Conservation (phyloP, 2,888 invertebrate genomes). For the Autographa pulchrina region DNA sequence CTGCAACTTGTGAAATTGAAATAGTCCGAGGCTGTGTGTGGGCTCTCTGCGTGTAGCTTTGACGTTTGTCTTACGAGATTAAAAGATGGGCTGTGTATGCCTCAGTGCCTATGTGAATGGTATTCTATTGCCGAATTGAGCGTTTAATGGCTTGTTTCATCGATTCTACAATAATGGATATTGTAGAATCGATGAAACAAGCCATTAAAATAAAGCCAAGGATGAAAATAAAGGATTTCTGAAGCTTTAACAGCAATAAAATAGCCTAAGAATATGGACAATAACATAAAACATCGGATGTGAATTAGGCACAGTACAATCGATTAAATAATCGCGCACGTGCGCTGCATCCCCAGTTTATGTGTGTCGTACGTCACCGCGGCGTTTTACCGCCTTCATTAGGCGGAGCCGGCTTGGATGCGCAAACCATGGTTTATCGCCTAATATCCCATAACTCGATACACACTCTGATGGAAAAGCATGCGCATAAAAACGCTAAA, state of each 20-base stretch:
- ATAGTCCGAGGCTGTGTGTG: not conserved
- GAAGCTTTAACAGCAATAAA: too few relatives aligned
- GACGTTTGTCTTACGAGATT: not conserved
- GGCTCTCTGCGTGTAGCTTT: not conserved
- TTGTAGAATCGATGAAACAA: too few relatives aligned
- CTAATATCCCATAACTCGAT: slow-evolving; percentile 24
- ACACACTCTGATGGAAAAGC: slow-evolving; percentile 26
- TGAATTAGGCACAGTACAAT: slow-evolving; percentile 43
- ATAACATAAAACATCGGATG: not conserved
- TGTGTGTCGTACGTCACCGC: slow-evolving; percentile 39
- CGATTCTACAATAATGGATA: too few relatives aligned
- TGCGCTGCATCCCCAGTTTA: slow-evolving; percentile 32
- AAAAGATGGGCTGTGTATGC: not conserved
- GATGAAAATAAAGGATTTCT: too few relatives aligned
- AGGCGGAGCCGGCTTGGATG: slow-evolving; percentile 23
- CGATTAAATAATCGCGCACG: slow-evolving; percentile 40
- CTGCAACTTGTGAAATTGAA: not conserved
- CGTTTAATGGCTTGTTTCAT: not conserved
- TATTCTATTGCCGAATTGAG: not conserved
- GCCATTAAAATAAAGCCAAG: too few relatives aligned
- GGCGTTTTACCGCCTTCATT: slow-evolving; percentile 41
- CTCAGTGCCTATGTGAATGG: not conserved
- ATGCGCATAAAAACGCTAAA: not conserved
- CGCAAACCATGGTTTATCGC: slow-evolving; percentile 38
- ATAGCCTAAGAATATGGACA: too few relatives aligned